These are phyloP conservation scores for Pituophis catenifer DNA, from an alignment of 2,113 vertebrate genomes.

Conservation along the genomic window DNA sequence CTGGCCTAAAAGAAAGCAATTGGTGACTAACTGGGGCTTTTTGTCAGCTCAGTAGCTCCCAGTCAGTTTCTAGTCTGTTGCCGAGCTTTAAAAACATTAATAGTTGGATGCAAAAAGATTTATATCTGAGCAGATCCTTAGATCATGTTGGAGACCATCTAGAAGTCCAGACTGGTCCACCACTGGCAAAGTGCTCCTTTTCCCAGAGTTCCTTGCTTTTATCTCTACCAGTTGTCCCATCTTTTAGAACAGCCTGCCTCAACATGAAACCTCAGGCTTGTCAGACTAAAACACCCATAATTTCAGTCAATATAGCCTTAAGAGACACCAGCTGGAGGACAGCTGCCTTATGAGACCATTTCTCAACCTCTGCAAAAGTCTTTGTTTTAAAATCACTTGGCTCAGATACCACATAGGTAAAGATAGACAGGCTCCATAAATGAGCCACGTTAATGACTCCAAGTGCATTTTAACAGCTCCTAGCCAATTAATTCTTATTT, in stretches of 20 bases:
- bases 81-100: too few relatives aligned
- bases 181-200: neutral
- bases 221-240: neutral
- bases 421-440: neutral
- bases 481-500: neutral
- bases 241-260: neutral
- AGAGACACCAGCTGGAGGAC: neutral
- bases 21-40: too few relatives aligned
- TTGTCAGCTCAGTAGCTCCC: too few relatives aligned
- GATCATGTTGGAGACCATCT: neutral
- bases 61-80: too few relatives aligned
- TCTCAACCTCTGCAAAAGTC: neutral
- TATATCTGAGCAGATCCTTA: neutral
- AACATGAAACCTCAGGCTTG: neutral
- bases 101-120: too few relatives aligned
- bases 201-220: neutral
- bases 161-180: neutral
- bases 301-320: neutral
- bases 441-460: neutral
- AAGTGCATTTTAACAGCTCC: neutral
- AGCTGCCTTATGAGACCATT: neutral
- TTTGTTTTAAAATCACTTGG: neutral
- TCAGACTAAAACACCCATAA: neutral
- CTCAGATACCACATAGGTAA: neutral
- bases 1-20: too few relatives aligned